Evolutionary conservation across 2,888 invertebrate genomes (phyloP).

Genomic region (Agrochola circellaris): DNA sequence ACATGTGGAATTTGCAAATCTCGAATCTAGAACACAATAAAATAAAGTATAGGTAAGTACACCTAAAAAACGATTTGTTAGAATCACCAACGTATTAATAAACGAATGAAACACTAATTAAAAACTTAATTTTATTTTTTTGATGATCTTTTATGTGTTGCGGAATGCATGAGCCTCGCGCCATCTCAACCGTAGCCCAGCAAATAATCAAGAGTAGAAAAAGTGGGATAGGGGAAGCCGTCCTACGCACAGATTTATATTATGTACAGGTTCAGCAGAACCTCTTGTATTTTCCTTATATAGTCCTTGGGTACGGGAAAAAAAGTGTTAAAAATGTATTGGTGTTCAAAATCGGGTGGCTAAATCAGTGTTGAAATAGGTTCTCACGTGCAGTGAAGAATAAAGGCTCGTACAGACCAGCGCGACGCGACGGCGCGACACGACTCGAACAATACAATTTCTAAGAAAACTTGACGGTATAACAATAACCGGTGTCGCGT

Average conservation of each 20-base stretch:
- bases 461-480: too few relatives aligned
- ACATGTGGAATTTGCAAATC: background rate
- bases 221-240: background rate
- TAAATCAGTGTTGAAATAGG: background rate
- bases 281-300: conserved; percentile 2
- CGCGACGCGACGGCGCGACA: too few relatives aligned
- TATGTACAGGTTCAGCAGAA: background rate
- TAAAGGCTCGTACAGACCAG: too few relatives aligned
- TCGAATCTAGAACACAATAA: too few relatives aligned
- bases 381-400: too few relatives aligned
- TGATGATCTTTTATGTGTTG: background rate
- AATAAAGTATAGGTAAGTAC: too few relatives aligned
- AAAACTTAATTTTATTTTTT: background rate
- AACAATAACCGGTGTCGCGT: too few relatives aligned
- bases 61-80: too few relatives aligned
- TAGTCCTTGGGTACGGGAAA: background rate
- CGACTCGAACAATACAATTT: too few relatives aligned
- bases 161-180: background rate
- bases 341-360: background rate
- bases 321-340: too few relatives aligned
- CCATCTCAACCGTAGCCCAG: conserved; percentile 10
- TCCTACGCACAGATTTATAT: conserved; percentile 1
- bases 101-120: background rate
- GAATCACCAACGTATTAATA: too few relatives aligned
- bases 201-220: conserved; percentile 19